Percentiles rank a stretch among this genome's conserved stretches.
Conservation (phyloP, 2,113 vertebrate species). For the Ceuthmochares aereus region DNA sequence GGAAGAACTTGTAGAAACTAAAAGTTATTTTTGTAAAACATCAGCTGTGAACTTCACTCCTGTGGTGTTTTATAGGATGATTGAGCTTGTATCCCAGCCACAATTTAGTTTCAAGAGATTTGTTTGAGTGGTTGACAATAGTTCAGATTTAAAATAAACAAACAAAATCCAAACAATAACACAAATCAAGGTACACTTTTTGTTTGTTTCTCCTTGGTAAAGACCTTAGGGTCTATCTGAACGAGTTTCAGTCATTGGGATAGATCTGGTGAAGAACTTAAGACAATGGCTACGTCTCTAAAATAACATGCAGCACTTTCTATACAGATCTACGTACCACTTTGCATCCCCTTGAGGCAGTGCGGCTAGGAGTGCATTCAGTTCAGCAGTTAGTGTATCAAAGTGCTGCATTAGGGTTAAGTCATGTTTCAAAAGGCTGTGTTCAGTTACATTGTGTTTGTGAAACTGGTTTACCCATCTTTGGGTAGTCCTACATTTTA, state of each 20-base stretch:
- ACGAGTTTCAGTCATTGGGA: background rate
- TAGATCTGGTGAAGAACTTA: background rate
- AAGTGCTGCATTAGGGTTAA: background rate
- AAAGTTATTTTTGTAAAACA: background rate
- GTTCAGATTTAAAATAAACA: background rate
- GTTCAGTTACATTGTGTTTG: background rate
- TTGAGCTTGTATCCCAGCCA: background rate
- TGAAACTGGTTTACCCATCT: background rate
- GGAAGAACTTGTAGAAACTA: background rate
- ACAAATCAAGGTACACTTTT: background rate
- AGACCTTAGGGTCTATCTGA: background rate
- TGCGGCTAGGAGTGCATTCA: background rate
- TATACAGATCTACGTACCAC: background rate
- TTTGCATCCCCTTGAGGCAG: background rate
- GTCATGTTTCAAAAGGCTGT: background rate
- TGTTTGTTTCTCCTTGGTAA: background rate
- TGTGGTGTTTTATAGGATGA: background rate
- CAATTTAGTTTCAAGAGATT: background rate
- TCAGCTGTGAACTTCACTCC: background rate
- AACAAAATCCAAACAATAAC: background rate
- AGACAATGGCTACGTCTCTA: background rate
- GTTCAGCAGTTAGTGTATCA: accelerated
- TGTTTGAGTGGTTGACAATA: background rate
- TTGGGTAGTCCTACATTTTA: background rate
- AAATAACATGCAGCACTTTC: background rate